Base-by-base conservation (phyloP, 2,888 invertebrate genomes). In the Dasypogon diadema region DNA sequence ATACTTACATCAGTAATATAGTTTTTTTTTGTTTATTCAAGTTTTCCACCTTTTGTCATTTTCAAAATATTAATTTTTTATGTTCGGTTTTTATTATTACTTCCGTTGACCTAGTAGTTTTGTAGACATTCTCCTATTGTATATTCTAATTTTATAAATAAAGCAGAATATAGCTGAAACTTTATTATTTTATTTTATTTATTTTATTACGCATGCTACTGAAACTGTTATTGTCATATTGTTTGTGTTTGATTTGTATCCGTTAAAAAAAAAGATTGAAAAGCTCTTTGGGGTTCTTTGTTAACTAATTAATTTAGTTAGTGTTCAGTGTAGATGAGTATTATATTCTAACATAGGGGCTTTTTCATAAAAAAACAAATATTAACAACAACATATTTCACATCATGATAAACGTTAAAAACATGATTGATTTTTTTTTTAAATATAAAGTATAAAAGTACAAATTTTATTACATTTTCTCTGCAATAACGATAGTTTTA, bases 251-350 rank as follows among this genome's bases (percentile, higher is more conserved):
- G n/a, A 26, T 37, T 12, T 37, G 10, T 60, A 51, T 18, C n/a
- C n/a, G 42, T 51, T 18, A 51, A 21, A 51, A 51, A 51, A 8
- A 46, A 46, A 2, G 12, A 24, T 3, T 42, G 34, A 60, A 60
- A 60, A 60, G 60, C 60, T 60, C 60, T 60, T 60, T 60, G 8
- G 60, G 60, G 34, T 42, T 12, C 42, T 12, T 42, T 8, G 42
- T 42, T 30, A 30, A n/a, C 8, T 30, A 30, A 30, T 8, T 5
- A 30, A 5, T 30, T 30, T 5, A 5, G 30, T 3, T 5, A 30
- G 30, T 8, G 30, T 5, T 5, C 3, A 30, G 3, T 30, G 3
- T 5, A 30, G 30, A 5, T 3, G 30, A 30, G 30, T 30, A 5
- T 30, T 30, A 5, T 5, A n/a, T n/a, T n/a, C n/a, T n/a, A n/a